A percentile compares a stretch with the other conserved stretches of the same genome.
These are phyloP conservation scores for Sarcophaga caerulescens DNA, from an alignment of 2,888 invertebrate genomes.

Conservation along the genomic window DNA sequence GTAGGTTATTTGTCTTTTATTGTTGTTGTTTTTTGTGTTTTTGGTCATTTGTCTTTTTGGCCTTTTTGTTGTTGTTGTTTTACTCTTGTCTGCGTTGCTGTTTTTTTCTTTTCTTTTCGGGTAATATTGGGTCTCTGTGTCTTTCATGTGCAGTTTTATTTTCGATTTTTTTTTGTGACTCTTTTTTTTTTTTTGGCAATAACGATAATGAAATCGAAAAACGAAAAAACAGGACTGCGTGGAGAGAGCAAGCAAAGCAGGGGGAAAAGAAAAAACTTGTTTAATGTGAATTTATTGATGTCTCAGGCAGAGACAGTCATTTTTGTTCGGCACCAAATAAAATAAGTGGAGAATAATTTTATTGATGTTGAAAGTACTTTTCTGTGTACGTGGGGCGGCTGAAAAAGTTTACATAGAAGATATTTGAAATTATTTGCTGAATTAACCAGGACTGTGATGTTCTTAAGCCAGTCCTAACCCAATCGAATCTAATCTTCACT, in stretches of 20 bases:
- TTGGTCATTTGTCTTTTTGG: slow-evolving; percentile 44
- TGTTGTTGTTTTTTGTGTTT: slow-evolving; percentile 50
- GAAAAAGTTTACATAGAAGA: neutral
- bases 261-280: slow-evolving; percentile 50
- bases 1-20: slow-evolving; percentile 66
- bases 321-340: slow-evolving; percentile 28
- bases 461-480: no score
- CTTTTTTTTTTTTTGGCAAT: slow-evolving; percentile 63
- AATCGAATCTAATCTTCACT: no score
- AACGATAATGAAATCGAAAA: slow-evolving; percentile 6
- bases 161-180: neutral
- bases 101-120: slow-evolving; percentile 66
- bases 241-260: neutral
- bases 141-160: slow-evolving; percentile 23
- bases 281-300: slow-evolving; percentile 67
- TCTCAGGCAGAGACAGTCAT: slow-evolving; percentile 37
- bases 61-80: slow-evolving; percentile 65
- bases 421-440: no score
- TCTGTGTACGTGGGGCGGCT: slow-evolving; percentile 8
- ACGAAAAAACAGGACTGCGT: neutral
- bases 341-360: slow-evolving; percentile 11
- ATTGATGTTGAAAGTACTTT: slow-evolving; percentile 38
- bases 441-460: no score
- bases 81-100: slow-evolving; percentile 70
- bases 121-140: slow-evolving; percentile 69